Evolutionary conservation across 1,140 invertebrate species (phyloP), one percentile per base, ranked within the genome.

Genomic region (Penaeus indicus): DNA sequence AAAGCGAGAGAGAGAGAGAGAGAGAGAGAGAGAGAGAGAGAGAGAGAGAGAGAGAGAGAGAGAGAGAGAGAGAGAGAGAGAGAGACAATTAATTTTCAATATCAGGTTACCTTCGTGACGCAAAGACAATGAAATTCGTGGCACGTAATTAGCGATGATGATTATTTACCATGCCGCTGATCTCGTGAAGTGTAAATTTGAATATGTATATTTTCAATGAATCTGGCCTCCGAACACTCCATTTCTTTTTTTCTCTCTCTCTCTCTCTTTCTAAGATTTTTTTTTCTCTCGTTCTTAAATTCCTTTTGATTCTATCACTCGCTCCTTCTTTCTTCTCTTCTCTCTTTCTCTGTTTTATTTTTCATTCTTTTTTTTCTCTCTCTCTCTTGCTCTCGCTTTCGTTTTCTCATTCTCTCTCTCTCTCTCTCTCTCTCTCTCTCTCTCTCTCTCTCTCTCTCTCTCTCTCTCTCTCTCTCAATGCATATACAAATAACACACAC

Each of bases 1-100:
- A 79, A 18, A 79, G 77, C 8, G n/a, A 79, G 77, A 79, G 77
- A 79, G n/a, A 79, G 77, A 79, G 77, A 79, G 77, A 79, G 18
- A 79, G 77, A 79, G 77, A 79, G 63, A 67, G 3, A 67, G 63
- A 67, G 63, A 67, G 63, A 67, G 3, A 67, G 63, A 67, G 3
- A 67, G 63, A 67, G 63, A 67, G 63, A 67, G 8, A 25, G 77
- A n/a, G 5, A 79, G 11, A 79, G n/a, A 27, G n/a, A 79, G n/a
- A 10, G 21, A 42, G 32, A n/a, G 32, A n/a, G 32, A 32, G 32
- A 19, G 32, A 78, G 32, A 78, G 22, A 78, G 32, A 78, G 22
- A 21, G 32, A n/a, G 32, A 78, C 16, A 78, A 0, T 32, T 32
- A n/a, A 32, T 78, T 32, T 42, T 8, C 38, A 8, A 42, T 42